Evolutionary conservation across 1,140 invertebrate genomes (phyloP).

Genomic region (Eciton burchellii): DNA sequence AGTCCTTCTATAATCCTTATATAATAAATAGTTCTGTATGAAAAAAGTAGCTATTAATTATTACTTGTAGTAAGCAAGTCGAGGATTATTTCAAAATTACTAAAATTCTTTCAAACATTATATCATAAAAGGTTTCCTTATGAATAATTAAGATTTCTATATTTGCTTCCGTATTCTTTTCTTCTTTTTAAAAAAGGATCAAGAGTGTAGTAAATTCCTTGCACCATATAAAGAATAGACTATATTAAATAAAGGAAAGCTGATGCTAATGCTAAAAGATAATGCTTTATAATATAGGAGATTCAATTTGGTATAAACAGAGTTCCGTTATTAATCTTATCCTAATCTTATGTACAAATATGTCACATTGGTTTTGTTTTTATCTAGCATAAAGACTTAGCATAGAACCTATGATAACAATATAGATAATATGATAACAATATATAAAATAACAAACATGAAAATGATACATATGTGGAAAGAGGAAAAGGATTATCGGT

Average conservation of each 20-base stretch:
- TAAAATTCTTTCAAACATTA: slow-evolving; percentile 32
- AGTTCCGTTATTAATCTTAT: slow-evolving; percentile 70
- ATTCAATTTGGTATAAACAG: slow-evolving; percentile 67
- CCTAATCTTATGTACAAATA: slow-evolving; percentile 72
- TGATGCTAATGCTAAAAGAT: slow-evolving; percentile 53
- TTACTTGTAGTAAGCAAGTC: slow-evolving; percentile 40
- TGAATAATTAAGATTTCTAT: slow-evolving; percentile 44
- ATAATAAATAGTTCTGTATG: background rate
- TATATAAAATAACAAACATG: slow-evolving; percentile 70
- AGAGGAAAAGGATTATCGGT: too few relatives aligned
- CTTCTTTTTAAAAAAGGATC: slow-evolving; percentile 41
- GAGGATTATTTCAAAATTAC: slow-evolving; percentile 4
- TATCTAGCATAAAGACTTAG: slow-evolving; percentile 64
- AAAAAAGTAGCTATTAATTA: slow-evolving; percentile 35
- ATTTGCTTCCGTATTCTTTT: background rate
- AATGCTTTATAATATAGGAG: slow-evolving; percentile 15
- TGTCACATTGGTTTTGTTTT: slow-evolving; percentile 65
- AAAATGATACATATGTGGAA: slow-evolving; percentile 70
- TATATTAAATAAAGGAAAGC: slow-evolving; percentile 53
- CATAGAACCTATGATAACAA: slow-evolving; percentile 69
- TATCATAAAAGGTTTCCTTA: background rate
- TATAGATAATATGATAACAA: too few relatives aligned
- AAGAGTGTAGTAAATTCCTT: slow-evolving; percentile 49
- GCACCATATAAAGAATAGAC: too few relatives aligned
- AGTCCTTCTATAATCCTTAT: slow-evolving; percentile 45